phyloP scores from a whole-genome alignment of 1,140 invertebrate species.

The Anastrepha obliqua region DNA sequence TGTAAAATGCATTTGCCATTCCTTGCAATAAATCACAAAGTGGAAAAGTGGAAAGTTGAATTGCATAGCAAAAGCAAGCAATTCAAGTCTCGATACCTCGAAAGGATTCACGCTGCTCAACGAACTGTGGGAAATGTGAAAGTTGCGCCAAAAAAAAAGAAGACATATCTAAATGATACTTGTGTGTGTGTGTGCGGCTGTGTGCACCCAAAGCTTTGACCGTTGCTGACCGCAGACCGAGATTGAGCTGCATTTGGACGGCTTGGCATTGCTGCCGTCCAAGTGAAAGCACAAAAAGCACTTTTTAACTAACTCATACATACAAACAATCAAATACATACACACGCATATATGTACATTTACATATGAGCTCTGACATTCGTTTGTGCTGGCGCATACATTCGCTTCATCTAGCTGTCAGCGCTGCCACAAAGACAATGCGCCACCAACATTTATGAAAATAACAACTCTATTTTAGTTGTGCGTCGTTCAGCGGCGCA shows the following conservation, averaged over 20 bases:
- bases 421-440: conserved; percentile 46
- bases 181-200: neutral
- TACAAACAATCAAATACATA: neutral
- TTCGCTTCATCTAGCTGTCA: neutral
- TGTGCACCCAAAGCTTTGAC: neutral
- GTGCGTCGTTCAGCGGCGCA: neutral
- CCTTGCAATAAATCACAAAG: conserved; percentile 72
- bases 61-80: conserved; percentile 66
- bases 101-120: conserved; percentile 68
- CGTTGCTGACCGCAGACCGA: neutral
- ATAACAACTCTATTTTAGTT: neutral
- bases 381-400: neutral
- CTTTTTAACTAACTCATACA: neutral
- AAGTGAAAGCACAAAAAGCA: conserved; percentile 14
- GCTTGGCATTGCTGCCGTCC: conserved; percentile 20
- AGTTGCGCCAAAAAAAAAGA: neutral
- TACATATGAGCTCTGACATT: neutral
- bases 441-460: conserved; percentile 49
- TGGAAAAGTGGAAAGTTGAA: conserved; percentile 72
- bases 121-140: conserved; percentile 30
- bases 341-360: neutral
- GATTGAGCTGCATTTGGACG: conserved; percentile 38
- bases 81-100: neutral
- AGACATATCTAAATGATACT: neutral
- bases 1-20: conserved; percentile 71